Evolutionary conservation across 2,797 vertebrate species (phyloP).

Genomic region (Holocentrus rufus): DNA sequence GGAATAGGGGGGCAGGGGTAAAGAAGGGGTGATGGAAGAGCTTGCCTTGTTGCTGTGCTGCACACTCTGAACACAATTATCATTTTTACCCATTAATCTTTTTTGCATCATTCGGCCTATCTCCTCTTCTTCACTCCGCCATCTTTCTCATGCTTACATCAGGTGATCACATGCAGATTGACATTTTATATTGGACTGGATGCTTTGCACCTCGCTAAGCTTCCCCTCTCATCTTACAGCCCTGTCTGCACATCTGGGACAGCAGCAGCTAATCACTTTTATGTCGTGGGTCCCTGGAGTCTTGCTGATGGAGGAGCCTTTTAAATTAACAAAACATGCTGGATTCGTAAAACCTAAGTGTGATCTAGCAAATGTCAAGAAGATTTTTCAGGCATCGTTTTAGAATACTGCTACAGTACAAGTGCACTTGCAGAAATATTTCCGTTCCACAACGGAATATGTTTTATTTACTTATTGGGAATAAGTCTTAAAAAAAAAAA

Average conservation of each 20-base stretch:
- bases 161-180: background rate
- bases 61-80: background rate
- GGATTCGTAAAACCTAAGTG: too few relatives aligned
- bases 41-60: background rate
- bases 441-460: background rate
- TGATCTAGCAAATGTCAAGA: too few relatives aligned
- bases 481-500: too few relatives aligned
- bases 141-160: background rate
- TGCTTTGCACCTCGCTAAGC: background rate
- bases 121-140: too few relatives aligned
- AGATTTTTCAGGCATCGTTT: too few relatives aligned
- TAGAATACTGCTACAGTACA: background rate
- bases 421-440: too few relatives aligned
- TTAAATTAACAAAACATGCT: too few relatives aligned
- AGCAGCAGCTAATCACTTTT: too few relatives aligned
- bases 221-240: background rate
- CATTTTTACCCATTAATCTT: background rate
- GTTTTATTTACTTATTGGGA: background rate
- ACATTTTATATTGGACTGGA: background rate
- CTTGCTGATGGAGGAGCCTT: too few relatives aligned
- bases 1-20: background rate
- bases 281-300: too few relatives aligned
- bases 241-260: background rate
- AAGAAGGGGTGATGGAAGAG: conserved; percentile 8
- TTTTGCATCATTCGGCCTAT: background rate